These are phyloP conservation scores for Macquaria australasica DNA, from an alignment of 2,113 vertebrate species.

Conservation along the genomic window DNA sequence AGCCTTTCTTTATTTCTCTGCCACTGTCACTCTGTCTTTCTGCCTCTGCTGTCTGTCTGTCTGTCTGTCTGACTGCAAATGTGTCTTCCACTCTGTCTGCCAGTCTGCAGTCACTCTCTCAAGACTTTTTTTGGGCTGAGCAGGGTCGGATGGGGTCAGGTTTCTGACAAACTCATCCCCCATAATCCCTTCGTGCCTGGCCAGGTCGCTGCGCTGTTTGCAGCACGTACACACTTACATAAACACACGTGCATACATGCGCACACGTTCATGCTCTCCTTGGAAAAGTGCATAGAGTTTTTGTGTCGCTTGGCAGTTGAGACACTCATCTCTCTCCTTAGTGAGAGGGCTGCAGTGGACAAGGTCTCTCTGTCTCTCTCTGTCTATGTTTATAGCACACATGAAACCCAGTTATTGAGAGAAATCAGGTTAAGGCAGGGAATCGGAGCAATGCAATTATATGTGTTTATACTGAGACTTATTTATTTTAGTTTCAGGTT, in stretches of 20 bases:
- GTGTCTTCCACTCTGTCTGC: constrained; percentile 28
- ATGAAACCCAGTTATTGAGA: constrained; percentile 37
- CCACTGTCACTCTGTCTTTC: constrained; percentile 7
- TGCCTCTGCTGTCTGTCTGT: constrained; percentile 17
- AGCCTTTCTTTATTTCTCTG: background rate
- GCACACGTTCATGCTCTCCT: constrained; percentile 9
- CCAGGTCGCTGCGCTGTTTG: constrained; percentile 38
- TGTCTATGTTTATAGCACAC: constrained; percentile 15
- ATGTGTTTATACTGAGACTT: background rate
- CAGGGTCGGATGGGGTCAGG: constrained; percentile 78
- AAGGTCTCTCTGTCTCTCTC: constrained; percentile 36
- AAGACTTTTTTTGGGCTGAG: constrained; percentile 62
- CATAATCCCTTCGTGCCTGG: constrained; percentile 62
- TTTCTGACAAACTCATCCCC: constrained; percentile 62
- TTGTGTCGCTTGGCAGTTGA: constrained; percentile 53
- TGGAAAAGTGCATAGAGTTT: constrained; percentile 42
- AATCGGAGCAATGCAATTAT: constrained; percentile 7
- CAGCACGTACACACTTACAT: constrained; percentile 52
- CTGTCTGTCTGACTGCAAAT: constrained; percentile 8
- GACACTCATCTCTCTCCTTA: constrained; percentile 39
- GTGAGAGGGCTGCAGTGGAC: constrained; percentile 40
- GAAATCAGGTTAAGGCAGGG: constrained; percentile 5
- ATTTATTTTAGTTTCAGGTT: constrained; percentile 26
- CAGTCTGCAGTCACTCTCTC: constrained; percentile 47
- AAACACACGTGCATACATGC: constrained; percentile 29